These are phyloP conservation scores for Raja brachyura DNA, from an alignment of 2,113 vertebrate species.

Conservation along the genomic window DNA sequence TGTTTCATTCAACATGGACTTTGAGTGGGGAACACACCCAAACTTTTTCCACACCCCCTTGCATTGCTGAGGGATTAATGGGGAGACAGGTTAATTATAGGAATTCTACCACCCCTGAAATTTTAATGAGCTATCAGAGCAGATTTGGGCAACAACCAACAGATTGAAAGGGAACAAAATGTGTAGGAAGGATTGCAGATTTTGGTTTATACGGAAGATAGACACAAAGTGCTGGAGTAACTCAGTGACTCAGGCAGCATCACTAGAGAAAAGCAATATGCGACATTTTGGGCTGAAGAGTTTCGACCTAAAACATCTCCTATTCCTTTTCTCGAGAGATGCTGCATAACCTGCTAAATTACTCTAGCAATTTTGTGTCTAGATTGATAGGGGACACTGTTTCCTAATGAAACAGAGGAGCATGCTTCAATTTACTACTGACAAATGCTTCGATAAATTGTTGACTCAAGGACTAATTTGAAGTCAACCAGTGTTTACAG, in stretches of 20 bases:
- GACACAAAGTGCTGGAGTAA: too few species aligned
- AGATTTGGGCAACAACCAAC: background rate
- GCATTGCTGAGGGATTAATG: background rate
- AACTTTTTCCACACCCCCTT: background rate
- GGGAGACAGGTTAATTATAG: background rate
- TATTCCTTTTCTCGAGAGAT: too few species aligned
- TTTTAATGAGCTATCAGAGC: background rate
- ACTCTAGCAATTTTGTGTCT: too few species aligned
- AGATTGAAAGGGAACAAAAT: background rate
- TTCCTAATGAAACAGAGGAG: background rate
- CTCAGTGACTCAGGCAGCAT: too few species aligned
- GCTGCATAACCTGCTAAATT: too few species aligned
- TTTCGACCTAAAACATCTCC: too few species aligned
- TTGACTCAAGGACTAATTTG: background rate
- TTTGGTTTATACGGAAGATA: too few species aligned
- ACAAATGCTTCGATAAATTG: background rate
- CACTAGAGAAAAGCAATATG: too few species aligned
- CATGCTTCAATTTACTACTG: background rate
- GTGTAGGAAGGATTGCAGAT: too few species aligned
- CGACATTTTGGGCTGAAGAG: too few species aligned
- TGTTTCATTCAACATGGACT: background rate
- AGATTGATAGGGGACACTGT: background rate
- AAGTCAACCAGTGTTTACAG: background rate
- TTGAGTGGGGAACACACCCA: background rate
- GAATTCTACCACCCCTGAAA: background rate